Conservation (phyloP, 1,140 invertebrate species). For the Bombus polaris region DNA sequence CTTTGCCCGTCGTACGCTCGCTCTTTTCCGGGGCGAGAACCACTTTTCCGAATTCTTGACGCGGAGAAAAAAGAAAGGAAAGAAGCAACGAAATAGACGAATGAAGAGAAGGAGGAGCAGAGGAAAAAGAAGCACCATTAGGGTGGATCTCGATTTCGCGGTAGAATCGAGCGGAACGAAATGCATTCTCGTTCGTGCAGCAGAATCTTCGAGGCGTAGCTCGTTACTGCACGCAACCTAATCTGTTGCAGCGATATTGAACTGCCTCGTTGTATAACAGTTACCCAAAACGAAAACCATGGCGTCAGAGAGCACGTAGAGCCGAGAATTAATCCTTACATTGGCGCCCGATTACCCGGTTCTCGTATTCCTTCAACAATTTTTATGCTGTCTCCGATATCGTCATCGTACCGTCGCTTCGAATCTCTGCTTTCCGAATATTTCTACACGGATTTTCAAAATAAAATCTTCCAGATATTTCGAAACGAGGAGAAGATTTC, state of each 20-base stretch:
- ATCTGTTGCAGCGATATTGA: not conserved
- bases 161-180: not conserved
- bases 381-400: no score
- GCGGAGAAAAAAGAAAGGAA: no score
- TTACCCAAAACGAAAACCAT: no score
- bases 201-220: not conserved
- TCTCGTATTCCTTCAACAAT: no score
- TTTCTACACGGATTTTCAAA: no score
- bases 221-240: not conserved
- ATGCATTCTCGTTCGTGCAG: slow-evolving; percentile 1
- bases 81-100: not conserved
- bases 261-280: not conserved
- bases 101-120: not conserved
- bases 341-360: no score
- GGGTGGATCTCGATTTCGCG: slow-evolving; percentile 5
- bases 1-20: not conserved
- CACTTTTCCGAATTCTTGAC: not conserved
- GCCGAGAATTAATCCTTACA: no score
- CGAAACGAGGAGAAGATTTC: no score
- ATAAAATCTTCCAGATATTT: no score
- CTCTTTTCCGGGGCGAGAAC: not conserved
- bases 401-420: no score
- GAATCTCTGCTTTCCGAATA: no score
- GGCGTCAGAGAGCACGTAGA: no score
- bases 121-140: slow-evolving; percentile 2